phyloP scores from a whole-genome alignment of 2,797 vertebrate species.

The Pterois miles region DNA sequence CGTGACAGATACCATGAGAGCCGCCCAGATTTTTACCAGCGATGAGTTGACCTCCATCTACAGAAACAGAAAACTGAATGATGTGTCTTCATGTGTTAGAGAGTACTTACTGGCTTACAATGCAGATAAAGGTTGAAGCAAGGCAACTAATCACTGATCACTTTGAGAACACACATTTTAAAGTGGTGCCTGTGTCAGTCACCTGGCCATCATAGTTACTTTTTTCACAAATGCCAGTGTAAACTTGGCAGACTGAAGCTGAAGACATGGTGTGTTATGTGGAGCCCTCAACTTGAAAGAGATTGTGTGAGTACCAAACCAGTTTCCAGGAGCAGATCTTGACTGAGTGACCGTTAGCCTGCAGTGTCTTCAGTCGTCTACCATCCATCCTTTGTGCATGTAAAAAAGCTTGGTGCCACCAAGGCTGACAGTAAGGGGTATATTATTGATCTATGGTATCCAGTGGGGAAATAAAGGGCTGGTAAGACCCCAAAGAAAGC shows the following conservation, averaged over 20 bases:
- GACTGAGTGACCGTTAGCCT: background rate
- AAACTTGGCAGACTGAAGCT: background rate
- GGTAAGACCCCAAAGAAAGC: background rate
- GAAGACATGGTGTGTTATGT: background rate
- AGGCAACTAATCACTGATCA: background rate
- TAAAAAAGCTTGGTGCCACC: background rate
- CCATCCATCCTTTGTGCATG: background rate
- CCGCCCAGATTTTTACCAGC: background rate
- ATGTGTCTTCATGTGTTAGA: background rate
- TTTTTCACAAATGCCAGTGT: background rate
- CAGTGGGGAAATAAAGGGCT: background rate
- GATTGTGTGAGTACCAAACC: background rate
- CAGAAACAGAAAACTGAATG: background rate
- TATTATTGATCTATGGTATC: background rate
- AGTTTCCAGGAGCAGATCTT: background rate
- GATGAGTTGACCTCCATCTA: slow-evolving; percentile 11
- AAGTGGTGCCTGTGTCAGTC: background rate
- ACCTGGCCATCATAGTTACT: background rate
- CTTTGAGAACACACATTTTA: background rate
- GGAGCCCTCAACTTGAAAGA: background rate
- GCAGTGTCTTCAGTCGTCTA: background rate
- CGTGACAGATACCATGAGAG: slow-evolving; percentile 17
- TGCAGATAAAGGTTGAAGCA: background rate
- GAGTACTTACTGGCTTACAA: background rate
- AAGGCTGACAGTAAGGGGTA: background rate